These are phyloP conservation scores for Misgurnus anguillicaudatus DNA, from an alignment of 2,113 vertebrate species.

Conservation along the genomic window DNA sequence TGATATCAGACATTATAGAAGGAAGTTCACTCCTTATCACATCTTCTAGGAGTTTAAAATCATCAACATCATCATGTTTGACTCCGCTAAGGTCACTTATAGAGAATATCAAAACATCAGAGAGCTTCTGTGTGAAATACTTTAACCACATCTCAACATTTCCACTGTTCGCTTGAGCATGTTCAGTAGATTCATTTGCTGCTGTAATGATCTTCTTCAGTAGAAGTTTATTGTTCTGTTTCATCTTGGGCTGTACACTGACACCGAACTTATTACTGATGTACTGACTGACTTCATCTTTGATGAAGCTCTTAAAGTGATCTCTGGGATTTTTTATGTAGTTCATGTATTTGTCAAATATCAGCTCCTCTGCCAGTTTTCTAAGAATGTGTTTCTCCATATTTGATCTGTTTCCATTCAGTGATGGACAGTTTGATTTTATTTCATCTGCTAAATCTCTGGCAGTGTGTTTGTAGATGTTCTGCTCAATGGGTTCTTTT, in stretches of 20 bases:
- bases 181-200: constrained; percentile 54
- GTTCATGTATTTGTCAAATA: rapidly evolving
- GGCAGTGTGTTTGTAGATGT: constrained; percentile 50
- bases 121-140: too few relatives aligned
- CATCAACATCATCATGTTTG: neutral
- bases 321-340: neutral
- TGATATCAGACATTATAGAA: neutral
- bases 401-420: too few relatives aligned
- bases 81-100: neutral
- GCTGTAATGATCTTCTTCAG: too few relatives aligned
- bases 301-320: too few relatives aligned
- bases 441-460: constrained; percentile 26
- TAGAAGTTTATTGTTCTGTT: too few relatives aligned
- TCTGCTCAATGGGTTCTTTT: constrained; percentile 29
- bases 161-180: neutral
- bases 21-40: neutral
- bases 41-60: too few relatives aligned
- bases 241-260: too few relatives aligned
- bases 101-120: neutral
- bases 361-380: neutral
- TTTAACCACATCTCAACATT: too few relatives aligned
- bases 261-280: too few relatives aligned
- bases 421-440: neutral
- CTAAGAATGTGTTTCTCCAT: constrained; percentile 3
- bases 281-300: too few relatives aligned